phyloP scores from a whole-genome alignment of 2,888 invertebrate species.

The Sphaerophoria taeniata region DNA sequence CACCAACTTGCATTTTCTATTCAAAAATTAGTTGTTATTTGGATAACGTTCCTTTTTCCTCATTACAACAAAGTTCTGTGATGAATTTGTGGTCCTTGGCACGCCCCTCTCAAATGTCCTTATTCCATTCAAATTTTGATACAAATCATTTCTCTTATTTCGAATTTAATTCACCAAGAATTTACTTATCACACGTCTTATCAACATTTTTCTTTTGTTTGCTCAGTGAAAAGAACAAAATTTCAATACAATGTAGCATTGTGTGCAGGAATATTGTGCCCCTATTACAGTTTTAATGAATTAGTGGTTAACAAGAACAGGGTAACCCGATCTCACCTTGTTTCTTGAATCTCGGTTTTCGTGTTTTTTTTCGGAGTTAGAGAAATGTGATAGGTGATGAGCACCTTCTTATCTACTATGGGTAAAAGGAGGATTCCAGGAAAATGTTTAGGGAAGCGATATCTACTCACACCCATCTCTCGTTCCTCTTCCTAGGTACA shows the following conservation, averaged over 20 bases:
- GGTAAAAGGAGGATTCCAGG: too few species aligned
- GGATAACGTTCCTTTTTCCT: too few species aligned
- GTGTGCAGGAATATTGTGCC: not conserved
- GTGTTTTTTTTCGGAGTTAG: not conserved
- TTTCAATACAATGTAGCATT: not conserved
- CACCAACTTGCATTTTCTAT: too few species aligned
- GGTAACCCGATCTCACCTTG: constrained; percentile 53
- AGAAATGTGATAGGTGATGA: constrained; percentile 51
- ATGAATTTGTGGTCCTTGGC: too few species aligned
- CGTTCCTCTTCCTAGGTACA: not conserved
- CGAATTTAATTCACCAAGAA: not conserved
- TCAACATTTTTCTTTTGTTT: not conserved
- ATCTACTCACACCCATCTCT: constrained; percentile 2
- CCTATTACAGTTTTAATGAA: constrained; percentile 49
- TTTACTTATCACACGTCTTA: not conserved
- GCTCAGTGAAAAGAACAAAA: not conserved
- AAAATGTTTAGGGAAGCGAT: too few species aligned
- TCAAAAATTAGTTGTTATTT: too few species aligned
- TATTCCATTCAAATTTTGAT: too few species aligned
- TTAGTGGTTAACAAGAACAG: constrained; percentile 56
- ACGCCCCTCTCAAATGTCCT: too few species aligned
- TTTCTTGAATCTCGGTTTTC: not conserved
- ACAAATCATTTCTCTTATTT: too few species aligned
- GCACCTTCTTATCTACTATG: too few species aligned
- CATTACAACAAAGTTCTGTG: too few species aligned